Conservation (phyloP, 2,113 vertebrate genomes). For the Vulpes vulpes region DNA sequence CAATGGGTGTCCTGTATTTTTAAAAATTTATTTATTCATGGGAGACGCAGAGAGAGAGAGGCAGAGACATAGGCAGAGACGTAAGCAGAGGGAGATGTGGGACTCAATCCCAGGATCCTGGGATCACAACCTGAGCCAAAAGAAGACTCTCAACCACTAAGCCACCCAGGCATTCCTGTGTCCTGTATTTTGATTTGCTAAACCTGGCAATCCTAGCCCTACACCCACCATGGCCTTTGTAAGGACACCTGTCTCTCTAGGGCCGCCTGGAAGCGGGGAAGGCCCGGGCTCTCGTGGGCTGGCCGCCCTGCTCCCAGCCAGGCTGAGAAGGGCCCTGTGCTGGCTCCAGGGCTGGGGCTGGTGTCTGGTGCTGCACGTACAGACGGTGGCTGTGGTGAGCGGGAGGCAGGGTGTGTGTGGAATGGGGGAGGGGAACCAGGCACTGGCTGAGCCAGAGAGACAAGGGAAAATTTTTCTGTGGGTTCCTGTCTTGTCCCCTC, state of each 20-base stretch:
- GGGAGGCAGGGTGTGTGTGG: slow-evolving; percentile 51
- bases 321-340: neutral
- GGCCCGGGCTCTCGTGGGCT: neutral
- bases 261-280: neutral
- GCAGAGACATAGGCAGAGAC: no score
- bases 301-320: neutral
- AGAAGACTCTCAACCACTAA: no score
- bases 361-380: neutral
- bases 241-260: neutral
- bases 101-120: no score
- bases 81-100: no score
- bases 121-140: no score
- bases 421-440: slow-evolving; percentile 51
- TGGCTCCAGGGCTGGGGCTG: neutral
- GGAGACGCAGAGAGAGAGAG: no score
- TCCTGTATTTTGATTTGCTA: slow-evolving; percentile 31
- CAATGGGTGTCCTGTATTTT: neutral
- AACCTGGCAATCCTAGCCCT: neutral
- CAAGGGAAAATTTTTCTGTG: slow-evolving; percentile 73
- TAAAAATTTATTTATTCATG: no score
- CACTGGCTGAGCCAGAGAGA: slow-evolving; percentile 56
- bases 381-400: neutral
- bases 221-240: neutral
- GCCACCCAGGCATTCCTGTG: neutral
- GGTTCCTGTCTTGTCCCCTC: slow-evolving; percentile 75